These are phyloP conservation scores for Tetragonisca angustula DNA, from an alignment of 2,888 invertebrate genomes.

Conservation along the genomic window DNA sequence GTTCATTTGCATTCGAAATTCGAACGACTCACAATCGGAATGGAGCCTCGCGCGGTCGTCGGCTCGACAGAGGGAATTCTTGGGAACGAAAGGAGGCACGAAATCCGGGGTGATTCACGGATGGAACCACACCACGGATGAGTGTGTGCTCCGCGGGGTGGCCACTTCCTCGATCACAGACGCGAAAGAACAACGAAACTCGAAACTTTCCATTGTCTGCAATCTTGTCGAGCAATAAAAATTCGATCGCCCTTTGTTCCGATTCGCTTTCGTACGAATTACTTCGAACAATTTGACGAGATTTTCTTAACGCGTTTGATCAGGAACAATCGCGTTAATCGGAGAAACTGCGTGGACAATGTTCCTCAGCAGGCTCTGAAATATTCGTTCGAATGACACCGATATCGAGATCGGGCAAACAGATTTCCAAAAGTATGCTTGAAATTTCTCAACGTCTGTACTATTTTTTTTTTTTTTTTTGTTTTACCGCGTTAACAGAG, in stretches of 20 bases:
- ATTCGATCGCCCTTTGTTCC: constrained; percentile 21
- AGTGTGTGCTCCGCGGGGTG: constrained; percentile 14
- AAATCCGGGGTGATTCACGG: constrained; percentile 64
- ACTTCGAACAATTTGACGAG: neutral
- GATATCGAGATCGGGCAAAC: neutral
- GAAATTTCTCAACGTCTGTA: neutral
- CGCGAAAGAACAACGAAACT: constrained; percentile 24
- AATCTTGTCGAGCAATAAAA: constrained; percentile 4
- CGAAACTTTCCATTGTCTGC: constrained; percentile 38
- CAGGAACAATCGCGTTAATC: neutral
- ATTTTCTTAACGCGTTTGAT: neutral
- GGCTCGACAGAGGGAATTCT: constrained; percentile 66
- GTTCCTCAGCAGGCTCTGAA: neutral
- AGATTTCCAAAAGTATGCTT: neutral
- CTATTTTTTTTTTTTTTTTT: too few species aligned
- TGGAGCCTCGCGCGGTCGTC: constrained; percentile 62
- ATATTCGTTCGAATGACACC: neutral
- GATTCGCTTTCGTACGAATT: neutral
- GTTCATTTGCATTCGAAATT: constrained; percentile 63
- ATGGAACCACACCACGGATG: constrained; percentile 17
- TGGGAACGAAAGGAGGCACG: constrained; percentile 53
- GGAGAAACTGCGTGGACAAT: neutral
- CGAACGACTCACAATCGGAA: constrained; percentile 42
- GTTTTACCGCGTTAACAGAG: neutral
- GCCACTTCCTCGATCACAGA: constrained; percentile 43